These are phyloP conservation scores for Aleiodes alternator DNA, from an alignment of 2,888 invertebrate species.

Conservation along the genomic window DNA sequence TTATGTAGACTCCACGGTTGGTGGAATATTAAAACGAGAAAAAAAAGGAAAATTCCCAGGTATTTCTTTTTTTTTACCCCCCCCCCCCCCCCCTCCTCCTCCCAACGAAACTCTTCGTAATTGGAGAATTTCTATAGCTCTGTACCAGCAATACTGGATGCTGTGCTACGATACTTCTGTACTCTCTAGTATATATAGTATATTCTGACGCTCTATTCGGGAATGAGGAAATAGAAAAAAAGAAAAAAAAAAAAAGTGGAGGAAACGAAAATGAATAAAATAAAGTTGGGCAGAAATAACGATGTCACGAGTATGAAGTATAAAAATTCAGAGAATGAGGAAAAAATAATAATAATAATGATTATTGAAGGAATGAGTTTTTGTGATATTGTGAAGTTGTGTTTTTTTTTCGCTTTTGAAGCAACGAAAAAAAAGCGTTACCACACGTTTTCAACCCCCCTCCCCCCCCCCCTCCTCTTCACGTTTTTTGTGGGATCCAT, in stretches of 20 bases:
- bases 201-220: not conserved
- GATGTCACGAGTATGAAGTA: slow-evolving; percentile 18
- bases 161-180: slow-evolving; percentile 35
- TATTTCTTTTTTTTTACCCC: slow-evolving; percentile 21
- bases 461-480: no score
- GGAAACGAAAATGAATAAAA: slow-evolving; percentile 32
- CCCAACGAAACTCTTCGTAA: slow-evolving; percentile 43
- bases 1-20: slow-evolving; percentile 34
- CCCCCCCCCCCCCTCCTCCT: no score
- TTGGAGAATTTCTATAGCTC: slow-evolving; percentile 42
- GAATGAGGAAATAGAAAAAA: not conserved
- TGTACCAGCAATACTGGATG: slow-evolving; percentile 32
- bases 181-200: not conserved
- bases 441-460: no score
- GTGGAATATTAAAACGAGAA: slow-evolving; percentile 42
- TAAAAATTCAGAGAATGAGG: slow-evolving; percentile 15
- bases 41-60: slow-evolving; percentile 28
- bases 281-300: slow-evolving; percentile 21
- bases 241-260: not conserved
- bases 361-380: no score
- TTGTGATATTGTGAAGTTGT: no score
- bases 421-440: no score
- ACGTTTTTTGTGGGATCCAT: no score
- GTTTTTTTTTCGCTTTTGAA: no score
- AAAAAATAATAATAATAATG: no score